Evolutionary conservation across 2,888 invertebrate genomes (phyloP).

Genomic region (Thumatha senex): DNA sequence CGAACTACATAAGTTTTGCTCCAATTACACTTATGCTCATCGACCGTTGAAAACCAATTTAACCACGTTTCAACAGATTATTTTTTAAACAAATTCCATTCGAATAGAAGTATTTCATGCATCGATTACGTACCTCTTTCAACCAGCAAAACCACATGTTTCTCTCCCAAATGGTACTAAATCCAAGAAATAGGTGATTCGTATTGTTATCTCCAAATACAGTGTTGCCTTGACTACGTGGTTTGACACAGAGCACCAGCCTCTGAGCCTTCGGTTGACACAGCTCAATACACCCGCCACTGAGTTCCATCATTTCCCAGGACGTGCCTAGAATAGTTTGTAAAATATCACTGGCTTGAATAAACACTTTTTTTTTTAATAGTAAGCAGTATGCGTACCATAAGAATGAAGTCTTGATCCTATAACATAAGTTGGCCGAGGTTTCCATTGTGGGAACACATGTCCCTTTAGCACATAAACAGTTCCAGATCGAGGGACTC

Average conservation of each 20-base stretch:
- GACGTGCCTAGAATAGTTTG: constrained; percentile 53
- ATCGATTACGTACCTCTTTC: constrained; percentile 75
- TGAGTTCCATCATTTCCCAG: constrained; percentile 74
- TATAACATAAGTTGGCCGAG: constrained; percentile 83
- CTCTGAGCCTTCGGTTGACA: constrained; percentile 74
- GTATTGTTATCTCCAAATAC: constrained; percentile 53
- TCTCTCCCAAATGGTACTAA: constrained; percentile 86
- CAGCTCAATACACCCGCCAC: constrained; percentile 71
- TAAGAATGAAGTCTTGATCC: constrained; percentile 85
- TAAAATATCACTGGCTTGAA: neutral
- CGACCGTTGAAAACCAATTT: constrained; percentile 22
- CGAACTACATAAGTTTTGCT: constrained; percentile 41
- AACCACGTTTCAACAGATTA: constrained; percentile 14
- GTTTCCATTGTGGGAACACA: constrained; percentile 88
- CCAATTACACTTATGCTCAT: constrained; percentile 36
- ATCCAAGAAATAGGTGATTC: constrained; percentile 85
- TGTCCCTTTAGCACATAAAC: constrained; percentile 86
- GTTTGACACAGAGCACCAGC: constrained; percentile 72
- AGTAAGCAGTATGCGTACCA: constrained; percentile 49
- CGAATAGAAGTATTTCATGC: constrained; percentile 7
- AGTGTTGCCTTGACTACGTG: constrained; percentile 64
- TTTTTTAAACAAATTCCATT: constrained; percentile 1
- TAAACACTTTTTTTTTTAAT: neutral
- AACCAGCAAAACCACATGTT: constrained; percentile 87
- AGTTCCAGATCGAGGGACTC: constrained; percentile 73